Evolutionary conservation across 2,797 vertebrate species (phyloP).

Genomic region (Margarornis squamiger): DNA sequence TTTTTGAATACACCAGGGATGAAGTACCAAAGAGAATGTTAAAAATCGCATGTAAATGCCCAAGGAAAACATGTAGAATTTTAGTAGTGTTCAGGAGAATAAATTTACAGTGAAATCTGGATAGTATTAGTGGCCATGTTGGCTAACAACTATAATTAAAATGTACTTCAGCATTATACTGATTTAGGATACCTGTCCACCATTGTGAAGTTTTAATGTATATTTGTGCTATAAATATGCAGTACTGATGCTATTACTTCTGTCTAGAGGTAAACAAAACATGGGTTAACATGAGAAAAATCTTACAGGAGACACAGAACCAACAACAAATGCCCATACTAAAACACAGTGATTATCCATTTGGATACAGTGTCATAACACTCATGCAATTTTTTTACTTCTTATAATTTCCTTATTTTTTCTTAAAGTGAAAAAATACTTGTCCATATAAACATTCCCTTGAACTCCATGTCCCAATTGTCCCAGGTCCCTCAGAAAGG

Average conservation of each 20-base stretch:
- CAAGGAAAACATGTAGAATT: background rate
- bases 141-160: background rate
- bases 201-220: background rate
- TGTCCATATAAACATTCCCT: background rate
- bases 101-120: background rate
- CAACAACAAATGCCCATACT: background rate
- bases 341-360: background rate
- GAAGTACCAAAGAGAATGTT: background rate
- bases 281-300: background rate
- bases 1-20: background rate
- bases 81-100: background rate
- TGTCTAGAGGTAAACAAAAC: background rate
- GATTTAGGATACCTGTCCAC: background rate
- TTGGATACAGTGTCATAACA: background rate
- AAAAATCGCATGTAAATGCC: background rate
- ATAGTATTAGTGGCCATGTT: background rate
- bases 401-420: background rate
- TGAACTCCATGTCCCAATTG: background rate
- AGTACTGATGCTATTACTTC: background rate
- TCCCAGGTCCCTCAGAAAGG: background rate
- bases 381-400: background rate
- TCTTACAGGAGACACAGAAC: background rate
- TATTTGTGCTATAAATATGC: background rate
- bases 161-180: background rate
- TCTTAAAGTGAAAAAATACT: background rate